A percentile compares a stretch with the other conserved stretches of the same genome.
These are phyloP conservation scores for Plestiodon gilberti DNA, from an alignment of 2,113 vertebrate species.

Conservation along the genomic window DNA sequence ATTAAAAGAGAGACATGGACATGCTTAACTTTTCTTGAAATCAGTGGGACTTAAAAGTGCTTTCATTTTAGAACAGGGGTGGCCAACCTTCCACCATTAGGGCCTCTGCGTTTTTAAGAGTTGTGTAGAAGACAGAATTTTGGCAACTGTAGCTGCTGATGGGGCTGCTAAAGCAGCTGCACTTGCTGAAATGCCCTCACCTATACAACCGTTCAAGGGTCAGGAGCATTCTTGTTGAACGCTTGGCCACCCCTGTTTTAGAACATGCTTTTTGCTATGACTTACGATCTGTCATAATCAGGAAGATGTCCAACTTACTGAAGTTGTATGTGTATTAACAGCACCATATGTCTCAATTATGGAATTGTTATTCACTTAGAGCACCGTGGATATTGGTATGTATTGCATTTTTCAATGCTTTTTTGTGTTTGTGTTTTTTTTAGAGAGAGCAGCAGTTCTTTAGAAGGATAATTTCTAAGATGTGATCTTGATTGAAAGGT, in stretches of 20 bases:
- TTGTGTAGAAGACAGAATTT: too few species aligned
- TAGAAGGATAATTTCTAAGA: slow-evolving; percentile 35
- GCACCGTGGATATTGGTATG: neutral
- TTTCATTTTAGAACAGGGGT: neutral
- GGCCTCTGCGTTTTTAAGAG: too few species aligned
- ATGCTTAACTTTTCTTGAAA: neutral
- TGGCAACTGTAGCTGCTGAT: too few species aligned
- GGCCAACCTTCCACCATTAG: too few species aligned
- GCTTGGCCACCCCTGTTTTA: too few species aligned
- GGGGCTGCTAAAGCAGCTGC: too few species aligned
- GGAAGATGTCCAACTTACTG: neutral
- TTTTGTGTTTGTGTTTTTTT: neutral
- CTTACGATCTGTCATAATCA: neutral
- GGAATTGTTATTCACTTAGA: neutral
- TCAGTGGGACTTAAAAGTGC: neutral
- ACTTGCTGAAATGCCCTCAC: too few species aligned
- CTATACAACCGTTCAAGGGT: too few species aligned
- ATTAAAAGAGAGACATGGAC: neutral
- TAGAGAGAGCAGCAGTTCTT: slow-evolving; percentile 45
- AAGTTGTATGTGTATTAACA: neutral
- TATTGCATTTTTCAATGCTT: neutral
- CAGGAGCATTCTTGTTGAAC: too few species aligned
- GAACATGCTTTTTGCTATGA: neutral
- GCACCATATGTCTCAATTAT: neutral
- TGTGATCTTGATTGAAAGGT: slow-evolving; percentile 59